Base-by-base conservation (phyloP, 37 sponge, comb jelly and placozoan genomes). In the Chondrilla cf. caribensis region DNA sequence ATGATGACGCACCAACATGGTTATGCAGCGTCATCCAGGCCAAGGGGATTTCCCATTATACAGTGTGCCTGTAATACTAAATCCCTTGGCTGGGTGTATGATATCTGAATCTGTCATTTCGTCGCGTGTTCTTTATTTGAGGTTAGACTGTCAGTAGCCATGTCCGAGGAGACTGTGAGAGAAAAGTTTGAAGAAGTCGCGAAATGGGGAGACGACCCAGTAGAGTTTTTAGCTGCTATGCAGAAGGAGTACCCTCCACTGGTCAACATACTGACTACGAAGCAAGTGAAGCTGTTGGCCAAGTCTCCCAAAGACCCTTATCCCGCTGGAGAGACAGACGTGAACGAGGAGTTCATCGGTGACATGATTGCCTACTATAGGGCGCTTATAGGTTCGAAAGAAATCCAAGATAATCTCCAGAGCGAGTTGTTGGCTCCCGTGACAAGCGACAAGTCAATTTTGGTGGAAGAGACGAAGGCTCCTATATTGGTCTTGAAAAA, bases 301-400 rank as follows among this genome's bases (percentile, higher is more conserved):
- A 70, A 70, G 60, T 33, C 38, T 11, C 86, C 86, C 21, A 36
- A 47, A 37, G 42, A 70, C 3, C 59, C 86, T 15, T 86, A 80
- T 39, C 31, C 58, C 18, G 33, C 40, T 4, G 47, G 80, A n/a
- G 33, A 65, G 18, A 28, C 9, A 64, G 7, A 79, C 35, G 59
- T 82, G 58, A 85, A 90, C 66, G 86, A 81, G 54, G 79, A 85
- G 26, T 90, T 88, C 60, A 21, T 85, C 17, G 24, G 7, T 15
- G 72, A 70, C 42, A 60, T 58, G 24, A 82, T 77, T 18, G 85
- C 86, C 26, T 82, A 55, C 40, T 81, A 78, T 60, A 54, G 47
- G 62, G 54, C 90, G 31, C 78, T 59, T 38, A 9, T 33, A 29
- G 35, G 18, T 36, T 39, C 70, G 7, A 15, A 43, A 38, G 33